Evolutionary conservation across 92 coral and sea anemone genomes (phyloP).

Genomic region (Umimayanthus chanpuru): DNA sequence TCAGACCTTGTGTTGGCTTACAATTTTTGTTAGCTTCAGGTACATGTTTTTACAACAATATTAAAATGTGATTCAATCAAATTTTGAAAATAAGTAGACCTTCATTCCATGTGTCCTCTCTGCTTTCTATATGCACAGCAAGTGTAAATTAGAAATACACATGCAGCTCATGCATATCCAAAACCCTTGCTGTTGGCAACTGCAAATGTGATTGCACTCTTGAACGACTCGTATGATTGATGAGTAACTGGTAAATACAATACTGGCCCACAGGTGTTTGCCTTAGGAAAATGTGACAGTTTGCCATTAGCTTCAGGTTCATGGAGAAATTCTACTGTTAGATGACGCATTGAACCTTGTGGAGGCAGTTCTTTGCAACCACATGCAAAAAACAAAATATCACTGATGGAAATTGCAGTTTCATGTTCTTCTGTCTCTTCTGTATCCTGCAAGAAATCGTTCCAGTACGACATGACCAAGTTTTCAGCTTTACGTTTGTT

Average conservation of each 20-base stretch:
- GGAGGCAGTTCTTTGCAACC: constrained; percentile 78
- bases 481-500: constrained; percentile 63
- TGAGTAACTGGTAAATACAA: constrained; percentile 60
- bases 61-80: not conserved
- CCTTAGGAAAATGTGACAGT: constrained; percentile 61
- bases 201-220: constrained; percentile 66
- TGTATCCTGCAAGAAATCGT: constrained; percentile 67
- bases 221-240: constrained; percentile 53
- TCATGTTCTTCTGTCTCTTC: constrained; percentile 56
- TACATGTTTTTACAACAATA: not conserved
- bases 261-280: constrained; percentile 50
- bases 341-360: constrained; percentile 32
- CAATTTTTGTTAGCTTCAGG: constrained; percentile 4
- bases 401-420: constrained; percentile 60
- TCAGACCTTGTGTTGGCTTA: not conserved
- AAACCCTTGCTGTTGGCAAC: constrained; percentile 68
- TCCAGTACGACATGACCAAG: constrained; percentile 60
- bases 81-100: constrained; percentile 6
- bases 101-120: not conserved
- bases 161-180: constrained; percentile 59
- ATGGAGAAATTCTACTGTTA: constrained; percentile 49
- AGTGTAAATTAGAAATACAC: not conserved
- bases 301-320: constrained; percentile 53
- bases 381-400: constrained; percentile 60
- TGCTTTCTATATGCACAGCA: not conserved